Evolutionary conservation across 2,888 invertebrate species (phyloP).

Genomic region (Clanis bilineata): DNA sequence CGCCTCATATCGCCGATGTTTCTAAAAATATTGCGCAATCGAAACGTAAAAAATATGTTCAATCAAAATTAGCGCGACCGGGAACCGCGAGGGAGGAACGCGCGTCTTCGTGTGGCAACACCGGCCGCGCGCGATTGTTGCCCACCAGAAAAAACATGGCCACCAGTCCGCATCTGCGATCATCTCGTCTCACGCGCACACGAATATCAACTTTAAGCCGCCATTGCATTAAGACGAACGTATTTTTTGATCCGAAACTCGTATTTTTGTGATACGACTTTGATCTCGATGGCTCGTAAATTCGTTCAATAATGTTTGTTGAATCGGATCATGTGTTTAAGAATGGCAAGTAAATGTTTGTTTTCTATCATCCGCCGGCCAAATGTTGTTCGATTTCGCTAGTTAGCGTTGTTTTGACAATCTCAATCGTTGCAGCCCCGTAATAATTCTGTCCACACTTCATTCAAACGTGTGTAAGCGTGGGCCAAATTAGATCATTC

Average conservation of each 20-base stretch:
- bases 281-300: conserved; percentile 73
- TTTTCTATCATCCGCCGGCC: conserved; percentile 76
- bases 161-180: conserved; percentile 46
- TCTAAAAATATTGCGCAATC: conserved; percentile 42
- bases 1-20: conserved; percentile 37
- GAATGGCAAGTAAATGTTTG: conserved; percentile 75
- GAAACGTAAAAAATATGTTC: conserved; percentile 53
- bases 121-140: conserved; percentile 51
- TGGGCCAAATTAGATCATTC: conserved; percentile 45
- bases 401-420: conserved; percentile 78
- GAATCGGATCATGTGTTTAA: conserved; percentile 68
- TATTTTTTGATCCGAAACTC: conserved; percentile 42
- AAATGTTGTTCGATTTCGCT: conserved; percentile 74
- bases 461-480: conserved; percentile 48
- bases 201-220: conserved; percentile 52
- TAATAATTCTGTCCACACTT: conserved; percentile 72
- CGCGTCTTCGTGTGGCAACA: conserved; percentile 58
- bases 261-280: conserved; percentile 62
- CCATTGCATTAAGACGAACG: conserved; percentile 40
- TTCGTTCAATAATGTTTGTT: conserved; percentile 70
- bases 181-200: conserved; percentile 45
- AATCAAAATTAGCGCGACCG: conserved; percentile 57
- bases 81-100: conserved; percentile 49
- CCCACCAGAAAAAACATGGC: conserved; percentile 60
- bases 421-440: conserved; percentile 61